Evolutionary conservation across 2,888 invertebrate genomes (phyloP), one percentile per base, ranked within the genome.

Genomic region (Folsomia manolachei): DNA sequence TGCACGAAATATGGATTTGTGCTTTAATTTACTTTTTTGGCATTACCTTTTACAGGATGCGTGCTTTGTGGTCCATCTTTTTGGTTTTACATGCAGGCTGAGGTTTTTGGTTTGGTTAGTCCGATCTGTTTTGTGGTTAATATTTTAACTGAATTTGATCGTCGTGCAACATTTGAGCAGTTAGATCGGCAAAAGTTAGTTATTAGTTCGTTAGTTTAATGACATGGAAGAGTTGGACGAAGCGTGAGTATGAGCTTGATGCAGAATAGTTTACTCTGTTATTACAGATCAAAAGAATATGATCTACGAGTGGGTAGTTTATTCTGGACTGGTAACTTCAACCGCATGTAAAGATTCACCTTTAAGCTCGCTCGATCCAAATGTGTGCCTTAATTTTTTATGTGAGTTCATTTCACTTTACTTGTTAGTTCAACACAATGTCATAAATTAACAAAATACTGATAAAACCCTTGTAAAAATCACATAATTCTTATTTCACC

Each of bases 381-480:
- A 67, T 67, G 25, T 67, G 67, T 67, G 25, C 67, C n/a, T 67
- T 66, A 66, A 21, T 66, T 66, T 66, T 66, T 66, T 66, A 39
- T 52, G 9, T 21, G 51, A 18, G 9, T 26, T 24, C 19, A 52
- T 66, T 66, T 4, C 65, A 56, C 67, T 56, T 60, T n/a, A 1
- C 56, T 67, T 56, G 67, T 67, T 67, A 60, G 60, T 53, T 53
- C 26, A 18, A 56, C 11, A 66, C 23, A n/a, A 66, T 39, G 4
- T 27, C 56, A 25, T 67, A 67, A 67, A 67, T 67, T 56, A 24
- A 24, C n/a, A 52, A 23, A n/a, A 26, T 52, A 25, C 19, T 24
- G 67, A 52, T 67, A 56, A 67, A 56, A 52, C 39, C 66, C 52
- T 66, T 19, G 39, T 39, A 39, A 9, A 39, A 39, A 39, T 14